phyloP scores from a whole-genome alignment of 2,113 vertebrate species.

The Steatornis caripensis region DNA sequence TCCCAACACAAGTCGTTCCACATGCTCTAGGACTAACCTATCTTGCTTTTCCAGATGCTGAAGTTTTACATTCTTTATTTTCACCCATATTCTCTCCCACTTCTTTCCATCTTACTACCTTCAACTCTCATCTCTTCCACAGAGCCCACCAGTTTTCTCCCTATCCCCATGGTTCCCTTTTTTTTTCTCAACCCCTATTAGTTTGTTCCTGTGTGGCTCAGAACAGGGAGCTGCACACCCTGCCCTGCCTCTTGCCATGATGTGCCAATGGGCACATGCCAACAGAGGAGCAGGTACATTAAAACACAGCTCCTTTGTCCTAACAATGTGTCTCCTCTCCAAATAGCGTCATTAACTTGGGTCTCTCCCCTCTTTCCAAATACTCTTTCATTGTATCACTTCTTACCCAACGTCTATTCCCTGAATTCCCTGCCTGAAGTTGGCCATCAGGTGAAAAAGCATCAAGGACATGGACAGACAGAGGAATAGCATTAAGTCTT shows the following conservation, averaged over 20 bases:
- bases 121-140: not conserved
- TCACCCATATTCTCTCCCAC: not conserved
- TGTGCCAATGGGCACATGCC: rapidly evolving
- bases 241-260: not conserved
- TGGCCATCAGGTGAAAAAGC: not conserved
- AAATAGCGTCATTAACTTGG: not conserved
- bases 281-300: not conserved
- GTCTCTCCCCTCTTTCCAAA: not conserved
- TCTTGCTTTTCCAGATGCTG: not conserved
- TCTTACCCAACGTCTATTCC: not conserved
- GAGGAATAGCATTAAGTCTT: not conserved
- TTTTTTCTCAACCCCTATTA: not conserved
- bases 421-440: not conserved
- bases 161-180: not conserved
- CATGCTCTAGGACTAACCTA: not conserved
- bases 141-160: not conserved
- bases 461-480: not conserved
- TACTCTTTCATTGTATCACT: not conserved
- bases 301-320: not conserved
- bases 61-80: not conserved
- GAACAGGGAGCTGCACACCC: not conserved
- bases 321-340: rapidly evolving
- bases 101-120: not conserved
- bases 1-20: not conserved
- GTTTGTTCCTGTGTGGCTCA: not conserved